Conservation (phyloP, 2,888 invertebrate species). For the Drosophila limbata region DNA sequence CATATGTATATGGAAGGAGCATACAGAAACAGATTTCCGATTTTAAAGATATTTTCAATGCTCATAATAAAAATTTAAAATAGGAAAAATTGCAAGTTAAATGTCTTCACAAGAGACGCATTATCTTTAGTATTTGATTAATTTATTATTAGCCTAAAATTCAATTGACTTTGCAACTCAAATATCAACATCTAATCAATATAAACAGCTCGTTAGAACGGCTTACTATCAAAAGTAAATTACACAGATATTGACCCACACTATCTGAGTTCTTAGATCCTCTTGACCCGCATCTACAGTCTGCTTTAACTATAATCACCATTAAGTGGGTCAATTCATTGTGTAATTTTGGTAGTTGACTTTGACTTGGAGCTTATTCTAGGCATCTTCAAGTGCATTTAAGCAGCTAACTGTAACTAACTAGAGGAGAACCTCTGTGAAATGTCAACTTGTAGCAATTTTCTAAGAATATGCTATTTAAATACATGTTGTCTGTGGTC, state of each 20-base stretch:
- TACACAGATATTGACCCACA: not conserved
- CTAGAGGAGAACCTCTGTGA: not conserved
- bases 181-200: not conserved
- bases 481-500: slow-evolving; percentile 42
- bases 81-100: not conserved
- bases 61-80: not conserved
- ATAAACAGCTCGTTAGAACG: not conserved
- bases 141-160: not conserved
- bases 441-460: slow-evolving; percentile 35
- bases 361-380: slow-evolving; percentile 10
- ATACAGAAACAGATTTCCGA: not conserved
- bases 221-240: not conserved
- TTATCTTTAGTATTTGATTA: not conserved
- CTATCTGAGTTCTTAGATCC: not conserved
- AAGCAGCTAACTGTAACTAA: slow-evolving; percentile 23
- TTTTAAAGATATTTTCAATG: too few relatives aligned
- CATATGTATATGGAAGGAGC: not conserved
- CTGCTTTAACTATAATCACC: slow-evolving; percentile 2
- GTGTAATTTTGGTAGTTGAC: slow-evolving; percentile 11
- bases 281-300: slow-evolving; percentile 6
- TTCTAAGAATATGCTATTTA: slow-evolving; percentile 21
- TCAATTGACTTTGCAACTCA: not conserved
- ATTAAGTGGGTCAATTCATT: slow-evolving; percentile 14
- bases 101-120: not conserved
- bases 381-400: slow-evolving; percentile 1